Base-by-base conservation (phyloP, 2,113 vertebrate genomes). In the Sialia sialis region DNA sequence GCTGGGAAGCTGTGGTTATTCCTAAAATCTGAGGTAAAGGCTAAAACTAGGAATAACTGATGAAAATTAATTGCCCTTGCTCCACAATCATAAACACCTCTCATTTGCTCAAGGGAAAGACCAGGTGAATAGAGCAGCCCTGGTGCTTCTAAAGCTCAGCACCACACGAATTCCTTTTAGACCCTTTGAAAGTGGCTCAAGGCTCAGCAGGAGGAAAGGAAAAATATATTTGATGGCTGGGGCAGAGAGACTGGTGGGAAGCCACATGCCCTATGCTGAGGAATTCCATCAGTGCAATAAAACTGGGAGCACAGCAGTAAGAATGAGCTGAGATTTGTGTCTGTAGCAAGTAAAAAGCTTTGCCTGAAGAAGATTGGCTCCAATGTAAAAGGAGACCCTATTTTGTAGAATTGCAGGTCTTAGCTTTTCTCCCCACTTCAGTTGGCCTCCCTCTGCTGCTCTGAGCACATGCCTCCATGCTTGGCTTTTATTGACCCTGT, bases 381-480 rank as follows among this genome's bases (percentile, higher is more conserved):
- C 55, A 48, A 1, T 1, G n/a, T 22, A 93, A 70, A 83, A 6
- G 13, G 10, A 69, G 23, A 91, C 80, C 2, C 14, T 63, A 34
- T 89, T 96, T 92, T 80, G 36, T 55, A 83, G 27, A 96, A 97
- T 7, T 80, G 72, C 59, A 91, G 78, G 38, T 89, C 62, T 74
- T 67, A 36, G 52, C 20, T 91, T 95, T 95, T 69, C 56, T 86
- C 52, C 14, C 22, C 13, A 30, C 27, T 52, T 66, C 43, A 70
- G 6, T 1, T 63, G 67, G 63, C 46, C 67, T 80, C 87, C 78
- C 84, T 46, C 84, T 83, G 75, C 43, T 93, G 25, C 67, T 83
- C 46, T 3, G 22, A 72, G 41, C 2, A 1, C 38, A 5, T 48
- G n/a, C 26, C 41, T 58, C 41, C 11, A 18, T 1, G 4, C 26